Conservation (phyloP, 2,113 vertebrate genomes). For the Uria aalge region DNA sequence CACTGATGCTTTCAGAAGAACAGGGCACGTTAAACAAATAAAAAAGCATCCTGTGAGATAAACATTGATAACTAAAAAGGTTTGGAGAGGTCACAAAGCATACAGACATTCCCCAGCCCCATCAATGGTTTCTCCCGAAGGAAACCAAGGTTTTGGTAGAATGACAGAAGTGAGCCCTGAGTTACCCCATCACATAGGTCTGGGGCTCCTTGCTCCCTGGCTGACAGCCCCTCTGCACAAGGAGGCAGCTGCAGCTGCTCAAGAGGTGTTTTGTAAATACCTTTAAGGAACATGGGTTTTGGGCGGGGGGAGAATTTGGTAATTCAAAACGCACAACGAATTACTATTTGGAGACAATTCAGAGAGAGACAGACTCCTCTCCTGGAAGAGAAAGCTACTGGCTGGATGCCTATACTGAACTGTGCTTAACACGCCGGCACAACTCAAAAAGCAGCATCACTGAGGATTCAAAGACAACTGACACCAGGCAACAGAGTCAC, state of each 20-base stretch:
- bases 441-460: background rate
- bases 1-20: background rate
- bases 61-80: background rate
- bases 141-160: background rate
- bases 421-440: fast-evolving
- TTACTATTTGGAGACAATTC: background rate
- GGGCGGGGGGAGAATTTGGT: background rate
- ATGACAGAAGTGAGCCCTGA: background rate
- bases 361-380: background rate
- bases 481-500: background rate
- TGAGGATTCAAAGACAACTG: background rate
- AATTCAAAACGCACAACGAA: background rate
- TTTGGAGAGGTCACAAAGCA: background rate
- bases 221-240: too few species aligned
- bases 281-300: background rate
- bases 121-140: background rate
- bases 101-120: background rate
- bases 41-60: background rate
- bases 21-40: background rate
- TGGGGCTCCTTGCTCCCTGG: background rate
- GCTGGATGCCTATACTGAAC: background rate
- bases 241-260: background rate
- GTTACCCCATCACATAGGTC: fast-evolving
- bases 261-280: background rate
- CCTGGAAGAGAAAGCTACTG: background rate